phyloP scores from a whole-genome alignment of 2,888 invertebrate genomes.

The Drosophila mimetica region DNA sequence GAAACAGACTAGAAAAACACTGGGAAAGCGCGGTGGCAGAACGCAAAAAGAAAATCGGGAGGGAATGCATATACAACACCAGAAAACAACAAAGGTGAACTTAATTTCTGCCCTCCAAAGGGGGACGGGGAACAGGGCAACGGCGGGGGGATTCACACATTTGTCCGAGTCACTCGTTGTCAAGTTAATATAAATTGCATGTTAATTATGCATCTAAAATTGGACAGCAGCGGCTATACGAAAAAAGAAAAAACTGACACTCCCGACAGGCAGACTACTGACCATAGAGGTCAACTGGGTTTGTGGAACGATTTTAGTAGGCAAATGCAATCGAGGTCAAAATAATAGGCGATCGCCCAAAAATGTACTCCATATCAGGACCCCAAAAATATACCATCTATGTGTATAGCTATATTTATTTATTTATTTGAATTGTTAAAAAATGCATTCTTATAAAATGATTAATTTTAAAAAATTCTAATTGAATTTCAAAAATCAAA shows the following conservation, averaged over 20 bases:
- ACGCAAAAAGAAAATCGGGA: conserved; percentile 10
- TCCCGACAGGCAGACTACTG: conserved; percentile 12
- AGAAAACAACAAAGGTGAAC: conserved; percentile 19
- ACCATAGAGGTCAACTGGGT: conserved; percentile 23
- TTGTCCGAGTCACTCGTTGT: conserved; percentile 29
- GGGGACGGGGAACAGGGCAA: background rate
- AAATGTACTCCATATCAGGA: background rate
- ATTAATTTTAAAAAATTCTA: no score
- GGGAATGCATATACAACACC: conserved; percentile 7
- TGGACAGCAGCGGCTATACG: conserved; percentile 33
- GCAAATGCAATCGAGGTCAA: conserved; percentile 3
- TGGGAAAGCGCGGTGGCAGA: conserved; percentile 1
- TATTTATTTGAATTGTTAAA: no score
- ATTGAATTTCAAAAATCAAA: no score
- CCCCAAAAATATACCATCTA: background rate
- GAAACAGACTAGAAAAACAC: conserved; percentile 11
- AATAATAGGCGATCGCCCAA: background rate
- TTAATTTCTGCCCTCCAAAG: conserved; percentile 25
- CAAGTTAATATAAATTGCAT: conserved; percentile 56
- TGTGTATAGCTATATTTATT: no score
- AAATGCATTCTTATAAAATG: no score
- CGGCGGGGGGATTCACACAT: conserved; percentile 10
- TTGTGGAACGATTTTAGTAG: background rate
- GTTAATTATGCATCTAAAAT: conserved; percentile 69
- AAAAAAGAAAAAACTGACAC: conserved; percentile 6